phyloP scores from a whole-genome alignment of 2,888 invertebrate genomes.

The Phragmatobia fuliginosa region DNA sequence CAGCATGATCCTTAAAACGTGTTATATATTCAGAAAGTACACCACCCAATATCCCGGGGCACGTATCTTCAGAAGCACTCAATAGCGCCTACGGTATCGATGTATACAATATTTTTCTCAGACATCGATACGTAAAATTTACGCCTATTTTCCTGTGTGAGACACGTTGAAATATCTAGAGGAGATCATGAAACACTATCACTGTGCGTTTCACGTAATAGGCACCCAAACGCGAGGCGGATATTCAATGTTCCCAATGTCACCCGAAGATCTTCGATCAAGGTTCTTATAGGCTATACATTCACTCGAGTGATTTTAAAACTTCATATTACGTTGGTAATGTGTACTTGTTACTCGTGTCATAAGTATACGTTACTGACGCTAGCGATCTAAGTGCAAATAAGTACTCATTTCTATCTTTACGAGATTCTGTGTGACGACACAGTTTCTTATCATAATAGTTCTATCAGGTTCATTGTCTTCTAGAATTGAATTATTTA shows the following conservation, averaged over 20 bases:
- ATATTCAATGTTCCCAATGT: slow-evolving; percentile 63
- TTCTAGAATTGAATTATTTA: not conserved
- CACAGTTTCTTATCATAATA: too few species aligned
- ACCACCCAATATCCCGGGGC: slow-evolving; percentile 50
- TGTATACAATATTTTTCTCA: slow-evolving; percentile 54
- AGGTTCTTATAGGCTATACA: slow-evolving; percentile 34
- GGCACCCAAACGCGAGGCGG: slow-evolving; percentile 49
- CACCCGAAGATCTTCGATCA: slow-evolving; percentile 38
- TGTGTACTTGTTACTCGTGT: too few species aligned
- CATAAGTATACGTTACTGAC: too few species aligned
- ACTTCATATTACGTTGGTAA: not conserved
- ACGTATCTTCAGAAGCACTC: slow-evolving; percentile 55
- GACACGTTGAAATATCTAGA: slow-evolving; percentile 58
- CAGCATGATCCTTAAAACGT: slow-evolving; percentile 35
- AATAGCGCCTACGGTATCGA: slow-evolving; percentile 44
- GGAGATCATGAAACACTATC: slow-evolving; percentile 47
- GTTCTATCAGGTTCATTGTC: not conserved
- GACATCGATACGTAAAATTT: slow-evolving; percentile 60
- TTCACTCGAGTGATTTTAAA: slow-evolving; percentile 23
- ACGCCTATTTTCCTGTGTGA: slow-evolving; percentile 62
- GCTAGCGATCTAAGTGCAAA: too few species aligned
- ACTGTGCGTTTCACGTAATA: slow-evolving; percentile 55
- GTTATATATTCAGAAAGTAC: slow-evolving; percentile 43
- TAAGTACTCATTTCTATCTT: not conserved
- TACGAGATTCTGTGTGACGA: not conserved